These are phyloP conservation scores for Hippolais icterina DNA, from an alignment of 2,113 vertebrate genomes.

Conservation along the genomic window DNA sequence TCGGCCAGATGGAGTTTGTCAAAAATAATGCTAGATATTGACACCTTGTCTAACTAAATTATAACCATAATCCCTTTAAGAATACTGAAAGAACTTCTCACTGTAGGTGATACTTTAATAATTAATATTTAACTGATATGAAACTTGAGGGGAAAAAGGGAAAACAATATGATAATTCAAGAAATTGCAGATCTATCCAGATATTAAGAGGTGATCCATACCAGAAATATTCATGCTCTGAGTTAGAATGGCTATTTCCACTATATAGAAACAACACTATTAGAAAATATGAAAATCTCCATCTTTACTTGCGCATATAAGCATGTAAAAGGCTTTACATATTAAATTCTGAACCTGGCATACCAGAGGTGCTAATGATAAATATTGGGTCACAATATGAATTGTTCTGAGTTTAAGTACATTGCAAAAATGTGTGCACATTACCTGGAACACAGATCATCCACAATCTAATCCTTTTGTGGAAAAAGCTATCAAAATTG, in stretches of 20 bases:
- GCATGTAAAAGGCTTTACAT: neutral
- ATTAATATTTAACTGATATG: neutral
- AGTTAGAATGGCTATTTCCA: neutral
- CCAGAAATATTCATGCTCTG: neutral
- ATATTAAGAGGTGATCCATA: neutral
- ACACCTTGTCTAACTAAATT: neutral
- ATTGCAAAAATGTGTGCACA: neutral
- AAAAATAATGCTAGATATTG: neutral
- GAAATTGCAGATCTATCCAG: neutral
- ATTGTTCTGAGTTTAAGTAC: neutral
- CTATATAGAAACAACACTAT: neutral
- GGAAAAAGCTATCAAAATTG: neutral
- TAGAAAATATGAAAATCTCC: neutral
- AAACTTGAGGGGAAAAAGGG: neutral
- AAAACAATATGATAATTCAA: neutral
- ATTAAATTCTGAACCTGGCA: neutral
- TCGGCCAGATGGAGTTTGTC: neutral
- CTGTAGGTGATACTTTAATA: neutral
- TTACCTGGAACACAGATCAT: neutral
- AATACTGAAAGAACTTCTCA: neutral
- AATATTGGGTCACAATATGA: neutral
- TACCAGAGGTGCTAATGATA: neutral
- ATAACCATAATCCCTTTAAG: neutral
- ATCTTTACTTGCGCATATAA: neutral
- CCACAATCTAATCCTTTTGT: neutral